Evolutionary conservation across 2,797 vertebrate species (phyloP), one percentile per base, ranked within the genome.

Genomic region (Sparidentex hasta): DNA sequence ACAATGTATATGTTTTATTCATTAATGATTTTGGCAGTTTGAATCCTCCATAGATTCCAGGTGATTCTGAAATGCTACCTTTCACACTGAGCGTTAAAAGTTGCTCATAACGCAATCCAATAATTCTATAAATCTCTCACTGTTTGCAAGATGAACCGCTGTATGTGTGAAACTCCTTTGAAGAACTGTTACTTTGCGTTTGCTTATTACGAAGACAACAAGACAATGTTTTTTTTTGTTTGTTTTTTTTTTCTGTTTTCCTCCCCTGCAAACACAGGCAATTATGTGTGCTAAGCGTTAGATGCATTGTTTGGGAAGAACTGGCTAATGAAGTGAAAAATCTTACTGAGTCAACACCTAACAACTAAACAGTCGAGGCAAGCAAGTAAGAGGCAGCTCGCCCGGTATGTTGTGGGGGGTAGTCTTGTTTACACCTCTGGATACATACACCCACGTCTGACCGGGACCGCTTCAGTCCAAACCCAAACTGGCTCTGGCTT

Each of bases 271-370:
- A 85, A 64, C 64, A 75, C 23, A 69, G 77, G 71, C 51, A 80
- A 76, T 86, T 84, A 84, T 41, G 50, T 51, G 7, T 17, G 51
- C 72, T 52, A 55, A 79, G 61, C 51, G 78, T 80, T 71, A 66
- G 38, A 71, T 38, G 23, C 33, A 12, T 54, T 46, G 70, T 64
- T 64, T 64, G 38, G 41, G 25, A 65, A 73, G 73, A 73, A 66
- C 23, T 33, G 61, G 63, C 76, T 79, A 74, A 84, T 86, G 77
- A 88, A 76, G 17, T 73, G 75, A 79, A 71, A 84, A 80, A 81
- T 80, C 62, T 59, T 11, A 63, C 64, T 9, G 38, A 80, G 64
- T 78, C 74, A 64, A 74, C 27, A 54, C 43, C 43, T 17, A 71
- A 78, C 78, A 65, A 55, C 33, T 48, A 68, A 76, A 80, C 8